These are phyloP conservation scores for Acrobasis consociella DNA, from an alignment of 2,888 invertebrate species.

Conservation along the genomic window DNA sequence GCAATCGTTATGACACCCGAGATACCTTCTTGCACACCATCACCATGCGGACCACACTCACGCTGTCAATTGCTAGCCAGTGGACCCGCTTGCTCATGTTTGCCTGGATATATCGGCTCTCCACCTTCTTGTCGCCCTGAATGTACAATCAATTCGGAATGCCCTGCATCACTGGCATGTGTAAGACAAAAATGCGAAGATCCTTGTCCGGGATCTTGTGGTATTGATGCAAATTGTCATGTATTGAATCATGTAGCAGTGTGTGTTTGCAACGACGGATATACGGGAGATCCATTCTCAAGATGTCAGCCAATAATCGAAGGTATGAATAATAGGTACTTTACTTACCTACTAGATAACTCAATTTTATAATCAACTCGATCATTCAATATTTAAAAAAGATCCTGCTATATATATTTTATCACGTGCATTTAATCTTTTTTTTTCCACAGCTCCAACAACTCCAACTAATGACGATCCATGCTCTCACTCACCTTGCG, in stretches of 20 bases:
- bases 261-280: constrained; percentile 89
- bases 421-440: constrained; percentile 28
- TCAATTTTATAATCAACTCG: background rate
- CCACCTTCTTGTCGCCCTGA: constrained; percentile 92
- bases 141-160: constrained; percentile 90
- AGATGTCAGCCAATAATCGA: constrained; percentile 85
- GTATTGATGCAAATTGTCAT: constrained; percentile 89
- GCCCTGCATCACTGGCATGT: constrained; percentile 89
- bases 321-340: constrained; percentile 46
- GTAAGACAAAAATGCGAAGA: constrained; percentile 91
- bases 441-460: constrained; percentile 56
- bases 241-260: constrained; percentile 92
- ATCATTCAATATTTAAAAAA: too few relatives aligned
- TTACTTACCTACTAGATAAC: too few relatives aligned
- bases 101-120: constrained; percentile 89
- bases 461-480: constrained; percentile 75
- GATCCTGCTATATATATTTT: too few relatives aligned
- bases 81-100: constrained; percentile 90
- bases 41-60: constrained; percentile 93
- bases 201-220: constrained; percentile 92
- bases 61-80: constrained; percentile 89
- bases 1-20: constrained; percentile 79
- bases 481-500: constrained; percentile 88
- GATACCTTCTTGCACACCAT: constrained; percentile 89
- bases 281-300: constrained; percentile 91